Evolutionary conservation across 2,888 invertebrate genomes (phyloP).

Genomic region (Prostheceraeus crozeri): DNA sequence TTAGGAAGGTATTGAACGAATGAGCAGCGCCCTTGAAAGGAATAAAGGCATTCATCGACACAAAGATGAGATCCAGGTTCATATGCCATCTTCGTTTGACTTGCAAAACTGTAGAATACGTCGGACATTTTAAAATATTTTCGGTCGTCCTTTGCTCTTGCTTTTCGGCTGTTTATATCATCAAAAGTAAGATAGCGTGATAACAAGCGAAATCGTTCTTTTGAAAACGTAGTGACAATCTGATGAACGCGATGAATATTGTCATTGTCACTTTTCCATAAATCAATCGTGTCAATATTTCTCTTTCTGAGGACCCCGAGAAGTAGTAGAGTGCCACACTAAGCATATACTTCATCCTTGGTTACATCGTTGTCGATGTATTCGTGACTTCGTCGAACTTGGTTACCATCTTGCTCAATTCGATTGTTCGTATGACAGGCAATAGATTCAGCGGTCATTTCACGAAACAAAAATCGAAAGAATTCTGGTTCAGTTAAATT

Average conservation of each 20-base stretch:
- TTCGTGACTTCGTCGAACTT: too few species aligned
- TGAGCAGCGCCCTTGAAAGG: neutral
- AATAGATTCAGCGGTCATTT: constrained; percentile 3
- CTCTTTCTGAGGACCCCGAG: constrained; percentile 2
- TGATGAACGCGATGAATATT: constrained; percentile 26
- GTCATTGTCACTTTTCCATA: constrained; percentile 12
- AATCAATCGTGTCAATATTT: constrained; percentile 21
- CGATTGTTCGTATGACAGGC: constrained; percentile 12
- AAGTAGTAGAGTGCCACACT: constrained; percentile 22
- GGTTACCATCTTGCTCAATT: constrained; percentile 3
- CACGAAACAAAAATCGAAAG: constrained; percentile 23
- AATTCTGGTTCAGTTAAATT: constrained; percentile 25
- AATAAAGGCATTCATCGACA: constrained; percentile 20
- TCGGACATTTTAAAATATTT: constrained; percentile 10
- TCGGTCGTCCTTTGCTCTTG: neutral
- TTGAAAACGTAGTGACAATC: constrained; percentile 28
- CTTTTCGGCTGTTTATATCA: neutral
- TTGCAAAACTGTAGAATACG: neutral
- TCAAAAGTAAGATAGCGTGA: constrained; percentile 19
- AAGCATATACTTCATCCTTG: constrained; percentile 14
- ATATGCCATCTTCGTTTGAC: neutral
- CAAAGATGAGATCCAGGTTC: constrained; percentile 13
- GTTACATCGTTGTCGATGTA: constrained; percentile 21
- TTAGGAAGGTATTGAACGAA: constrained; percentile 9
- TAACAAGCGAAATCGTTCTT: constrained; percentile 24